Evolutionary conservation across 2,888 invertebrate genomes (phyloP), one percentile per base, ranked within the genome.

Genomic region (Eucera pruinosa): DNA sequence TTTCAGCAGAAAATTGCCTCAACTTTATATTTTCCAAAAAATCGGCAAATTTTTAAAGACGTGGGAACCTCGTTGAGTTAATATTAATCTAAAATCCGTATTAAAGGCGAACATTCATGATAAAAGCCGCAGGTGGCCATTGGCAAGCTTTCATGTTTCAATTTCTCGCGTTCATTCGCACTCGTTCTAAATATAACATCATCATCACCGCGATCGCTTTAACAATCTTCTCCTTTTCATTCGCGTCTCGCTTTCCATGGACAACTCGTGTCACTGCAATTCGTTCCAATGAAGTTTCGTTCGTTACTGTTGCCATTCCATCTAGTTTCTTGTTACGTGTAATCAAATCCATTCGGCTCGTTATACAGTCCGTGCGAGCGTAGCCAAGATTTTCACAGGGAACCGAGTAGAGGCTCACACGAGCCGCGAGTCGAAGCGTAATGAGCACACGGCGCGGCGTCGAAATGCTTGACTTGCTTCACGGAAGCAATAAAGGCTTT

Each of bases 401-500:
- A 20, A 13, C 23, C 9, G 47, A n/a, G n/a, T n/a, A 20, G 23
- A 23, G 7, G 47, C 23, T 47, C 15, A 23, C 7, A 9, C 7
- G 4, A 20, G 47, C 47, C 13, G 11, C 11, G 15, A 11, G n/a
- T 41, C 39, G 36, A 36, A 5, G 65, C 45, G 75, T 68, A 77
- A 77, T 36, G 62, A 77, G 57, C 60, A 23, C 36, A 30, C n/a
- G n/a, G n/a, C 33, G 7, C 65, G 33, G 50, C 39, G 64, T 77
- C 69, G 68, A 78, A 65, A 78, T 65, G 81, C 83, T 83, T 69
- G 69, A 67, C 69, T 77, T 57, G 67, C 66, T 75, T 84, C 74
- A 82, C 84, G 83, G 84, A 83, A 84, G 84, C 62, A 78, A 84
- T 84, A 83, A 84, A 81, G 43, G 52, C 71, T 78, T 70, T 81